A percentile compares a stretch with the other conserved stretches of the same genome.
These are phyloP conservation scores for Ptilorrhoa leucosticta DNA, from an alignment of 2,113 vertebrate species.

Conservation along the genomic window DNA sequence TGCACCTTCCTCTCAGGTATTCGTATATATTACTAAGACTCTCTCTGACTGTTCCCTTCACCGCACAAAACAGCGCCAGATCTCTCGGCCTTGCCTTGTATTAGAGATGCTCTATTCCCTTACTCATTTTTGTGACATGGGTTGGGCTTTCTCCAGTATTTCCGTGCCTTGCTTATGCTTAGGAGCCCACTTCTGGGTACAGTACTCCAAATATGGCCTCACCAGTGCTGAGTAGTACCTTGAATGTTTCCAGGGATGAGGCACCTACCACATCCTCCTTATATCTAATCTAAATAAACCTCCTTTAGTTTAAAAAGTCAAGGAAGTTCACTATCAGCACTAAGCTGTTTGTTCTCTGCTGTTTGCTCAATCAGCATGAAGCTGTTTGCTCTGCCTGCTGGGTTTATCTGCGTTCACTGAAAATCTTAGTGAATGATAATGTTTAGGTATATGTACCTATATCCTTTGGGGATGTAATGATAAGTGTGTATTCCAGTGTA, in stretches of 20 bases:
- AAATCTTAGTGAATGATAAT: not conserved
- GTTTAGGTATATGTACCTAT: not conserved
- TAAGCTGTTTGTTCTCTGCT: not conserved
- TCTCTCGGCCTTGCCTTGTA: not conserved
- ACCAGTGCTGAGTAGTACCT: not conserved
- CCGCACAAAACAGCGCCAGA: not conserved
- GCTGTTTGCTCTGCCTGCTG: not conserved
- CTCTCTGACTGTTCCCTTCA: not conserved
- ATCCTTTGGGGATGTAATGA: not conserved
- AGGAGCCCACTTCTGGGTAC: too few relatives aligned
- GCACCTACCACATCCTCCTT: fast-evolving
- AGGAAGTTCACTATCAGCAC: not conserved
- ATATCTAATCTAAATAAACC: not conserved
- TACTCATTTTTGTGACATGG: not conserved
- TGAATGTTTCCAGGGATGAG: not conserved
- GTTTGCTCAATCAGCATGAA: not conserved
- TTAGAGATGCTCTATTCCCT: not conserved
- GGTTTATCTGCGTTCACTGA: not conserved
- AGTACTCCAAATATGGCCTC: not conserved
- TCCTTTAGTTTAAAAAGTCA: not conserved
- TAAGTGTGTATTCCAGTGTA: not conserved
- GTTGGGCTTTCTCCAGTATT: not conserved
- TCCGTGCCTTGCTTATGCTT: not conserved
- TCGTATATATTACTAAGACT: not conserved
- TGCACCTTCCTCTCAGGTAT: not conserved